Conservation (phyloP, 2,888 invertebrate species). For the Dynastes grantii region DNA sequence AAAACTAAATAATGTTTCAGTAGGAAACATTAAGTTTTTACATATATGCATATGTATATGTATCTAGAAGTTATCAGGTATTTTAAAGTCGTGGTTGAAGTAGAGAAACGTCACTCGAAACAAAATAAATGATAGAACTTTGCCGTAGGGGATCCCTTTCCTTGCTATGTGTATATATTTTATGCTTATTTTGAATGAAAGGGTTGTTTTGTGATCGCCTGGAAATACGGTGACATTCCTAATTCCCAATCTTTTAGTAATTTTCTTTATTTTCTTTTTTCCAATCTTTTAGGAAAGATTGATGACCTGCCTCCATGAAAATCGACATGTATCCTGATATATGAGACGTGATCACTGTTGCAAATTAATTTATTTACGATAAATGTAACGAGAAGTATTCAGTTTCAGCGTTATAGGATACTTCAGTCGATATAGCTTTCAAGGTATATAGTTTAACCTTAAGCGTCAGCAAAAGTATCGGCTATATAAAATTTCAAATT, state of each 20-base stretch:
- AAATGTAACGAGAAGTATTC: slow-evolving; percentile 2
- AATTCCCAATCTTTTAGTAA: slow-evolving; percentile 33
- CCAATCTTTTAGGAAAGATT: slow-evolving; percentile 34
- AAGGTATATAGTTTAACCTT: too few species aligned
- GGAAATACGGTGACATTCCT: slow-evolving; percentile 31
- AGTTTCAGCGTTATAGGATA: not conserved
- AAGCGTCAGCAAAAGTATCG: too few species aligned
- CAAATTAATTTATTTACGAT: slow-evolving; percentile 27
- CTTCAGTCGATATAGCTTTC: too few species aligned
- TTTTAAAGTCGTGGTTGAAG: not conserved
- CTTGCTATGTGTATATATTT: not conserved
- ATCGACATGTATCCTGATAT: slow-evolving; percentile 11
- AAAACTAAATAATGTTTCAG: too few species aligned
- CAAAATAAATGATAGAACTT: slow-evolving; percentile 26
- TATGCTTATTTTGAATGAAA: slow-evolving; percentile 20
- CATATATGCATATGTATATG: too few species aligned
- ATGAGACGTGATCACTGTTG: slow-evolving; percentile 10
- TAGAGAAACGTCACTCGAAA: slow-evolving; percentile 11
- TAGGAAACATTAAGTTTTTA: too few species aligned
- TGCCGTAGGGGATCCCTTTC: not conserved
- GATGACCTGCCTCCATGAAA: slow-evolving; percentile 9
- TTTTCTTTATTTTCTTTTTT: not conserved
- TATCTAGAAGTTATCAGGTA: too few species aligned
- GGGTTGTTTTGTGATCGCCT: slow-evolving; percentile 32
- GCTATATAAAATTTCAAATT: too few species aligned